phyloP scores from a whole-genome alignment of 2,888 invertebrate species.

The Brachyptera putata region DNA sequence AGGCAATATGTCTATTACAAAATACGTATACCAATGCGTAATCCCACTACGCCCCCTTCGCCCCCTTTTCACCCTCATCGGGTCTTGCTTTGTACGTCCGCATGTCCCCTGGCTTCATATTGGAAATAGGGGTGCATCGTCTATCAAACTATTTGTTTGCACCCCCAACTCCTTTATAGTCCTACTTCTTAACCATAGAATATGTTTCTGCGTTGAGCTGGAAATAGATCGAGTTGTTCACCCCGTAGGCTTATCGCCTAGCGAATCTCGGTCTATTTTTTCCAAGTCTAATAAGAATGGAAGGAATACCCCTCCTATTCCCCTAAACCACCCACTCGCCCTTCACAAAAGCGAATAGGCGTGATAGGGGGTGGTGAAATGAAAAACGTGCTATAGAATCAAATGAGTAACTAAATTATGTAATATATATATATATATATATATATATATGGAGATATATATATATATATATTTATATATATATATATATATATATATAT shows the following conservation, averaged over 20 bases:
- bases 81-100: conserved; percentile 5
- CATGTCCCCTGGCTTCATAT: background rate
- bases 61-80: background rate
- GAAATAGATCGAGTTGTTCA: too few species aligned
- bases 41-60: background rate
- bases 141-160: conserved; percentile 14
- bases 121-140: background rate
- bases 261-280: too few species aligned
- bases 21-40: background rate
- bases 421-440: too few species aligned
- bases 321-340: too few species aligned
- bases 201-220: too few species aligned
- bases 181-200: too few species aligned
- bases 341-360: conserved; percentile 6
- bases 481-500: too few species aligned
- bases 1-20: conserved; percentile 17
- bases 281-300: too few species aligned
- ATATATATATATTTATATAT: too few species aligned
- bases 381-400: conserved; percentile 13
- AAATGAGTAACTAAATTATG: background rate
- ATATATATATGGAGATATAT: too few species aligned
- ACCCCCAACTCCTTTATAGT: conserved; percentile 14
- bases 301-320: too few species aligned
- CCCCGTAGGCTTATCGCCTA: too few species aligned
- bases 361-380: background rate